These are phyloP conservation scores for Oncorhynchus tshawytscha DNA, from an alignment of 2,113 vertebrate species.

Conservation along the genomic window DNA sequence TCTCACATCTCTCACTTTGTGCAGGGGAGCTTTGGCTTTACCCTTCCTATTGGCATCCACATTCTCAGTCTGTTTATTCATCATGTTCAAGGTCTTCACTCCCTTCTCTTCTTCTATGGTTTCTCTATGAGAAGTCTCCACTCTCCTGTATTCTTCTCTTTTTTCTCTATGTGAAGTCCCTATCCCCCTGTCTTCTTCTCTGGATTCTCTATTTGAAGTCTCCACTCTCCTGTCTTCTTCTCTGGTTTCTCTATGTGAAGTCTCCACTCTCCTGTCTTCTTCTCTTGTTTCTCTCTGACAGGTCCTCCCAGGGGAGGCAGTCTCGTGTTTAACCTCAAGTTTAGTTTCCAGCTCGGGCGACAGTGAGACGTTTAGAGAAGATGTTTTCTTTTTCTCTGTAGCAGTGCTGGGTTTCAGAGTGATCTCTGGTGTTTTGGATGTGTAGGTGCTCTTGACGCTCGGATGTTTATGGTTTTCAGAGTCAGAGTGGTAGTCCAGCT, in stretches of 20 bases:
- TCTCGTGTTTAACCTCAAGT: background rate
- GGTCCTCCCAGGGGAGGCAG: slow-evolving; percentile 24
- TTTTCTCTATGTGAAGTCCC: too few species aligned
- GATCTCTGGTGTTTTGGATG: slow-evolving; percentile 69
- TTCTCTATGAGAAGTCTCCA: background rate
- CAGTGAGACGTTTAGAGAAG: slow-evolving; percentile 54
- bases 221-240: slow-evolving; percentile 7
- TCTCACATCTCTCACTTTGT: slow-evolving; percentile 84
- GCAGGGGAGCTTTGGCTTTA: slow-evolving; percentile 65
- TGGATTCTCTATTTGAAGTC: slow-evolving; percentile 3
- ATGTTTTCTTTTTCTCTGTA: slow-evolving; percentile 68
- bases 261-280: slow-evolving; percentile 4
- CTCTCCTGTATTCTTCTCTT: background rate
- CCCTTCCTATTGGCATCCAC: slow-evolving; percentile 37
- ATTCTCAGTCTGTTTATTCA: slow-evolving; percentile 47
- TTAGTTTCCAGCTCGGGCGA: slow-evolving; percentile 63
- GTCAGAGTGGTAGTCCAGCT: slow-evolving; percentile 39
- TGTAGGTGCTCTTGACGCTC: slow-evolving; percentile 46
- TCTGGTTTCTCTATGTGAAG: slow-evolving; percentile 9
- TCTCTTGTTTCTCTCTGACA: slow-evolving; percentile 8
- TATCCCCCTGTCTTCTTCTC: background rate
- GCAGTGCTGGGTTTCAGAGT: slow-evolving; percentile 50
- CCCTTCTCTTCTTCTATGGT: slow-evolving; percentile 11
- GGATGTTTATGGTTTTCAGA: slow-evolving; percentile 57
- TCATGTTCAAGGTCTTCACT: background rate